phyloP scores from a whole-genome alignment of 2,888 invertebrate species.

The Cepaea hortensis region DNA sequence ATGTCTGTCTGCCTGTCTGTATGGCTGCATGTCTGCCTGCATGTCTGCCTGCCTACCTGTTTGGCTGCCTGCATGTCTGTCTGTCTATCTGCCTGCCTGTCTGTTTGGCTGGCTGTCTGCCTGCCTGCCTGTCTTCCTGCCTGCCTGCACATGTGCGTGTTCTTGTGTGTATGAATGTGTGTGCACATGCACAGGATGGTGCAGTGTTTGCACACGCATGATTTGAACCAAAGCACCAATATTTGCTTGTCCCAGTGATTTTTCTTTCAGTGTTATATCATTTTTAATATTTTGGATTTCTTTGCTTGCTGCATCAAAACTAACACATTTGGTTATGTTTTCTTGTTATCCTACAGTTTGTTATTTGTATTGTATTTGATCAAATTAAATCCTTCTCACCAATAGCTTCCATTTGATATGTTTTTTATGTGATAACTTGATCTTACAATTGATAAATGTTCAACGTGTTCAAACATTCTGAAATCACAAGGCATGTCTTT shows the following conservation, averaged over 20 bases:
- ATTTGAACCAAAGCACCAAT: neutral
- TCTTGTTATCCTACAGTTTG: neutral
- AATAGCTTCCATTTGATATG: neutral
- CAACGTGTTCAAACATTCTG: neutral
- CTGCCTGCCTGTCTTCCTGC: too few relatives aligned
- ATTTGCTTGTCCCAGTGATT: neutral
- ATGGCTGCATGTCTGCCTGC: too few relatives aligned
- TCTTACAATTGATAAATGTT: neutral
- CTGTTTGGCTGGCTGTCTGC: too few relatives aligned
- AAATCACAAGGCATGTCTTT: neutral
- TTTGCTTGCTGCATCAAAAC: constrained; percentile 25
- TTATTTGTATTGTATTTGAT: neutral
- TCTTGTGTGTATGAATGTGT: too few relatives aligned
- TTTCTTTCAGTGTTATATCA: neutral
- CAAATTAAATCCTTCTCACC: neutral
- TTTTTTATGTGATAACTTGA: neutral
- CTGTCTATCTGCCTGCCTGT: too few relatives aligned
- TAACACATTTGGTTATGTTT: neutral
- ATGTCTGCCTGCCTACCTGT: too few relatives aligned
- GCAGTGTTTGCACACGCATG: constrained; percentile 13
- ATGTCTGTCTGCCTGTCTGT: too few relatives aligned
- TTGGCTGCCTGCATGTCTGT: too few relatives aligned
- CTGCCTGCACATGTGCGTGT: too few relatives aligned
- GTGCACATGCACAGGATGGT: neutral
- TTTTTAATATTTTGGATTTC: constrained; percentile 6